Evolutionary conservation across 92 coral and sea anemone species (phyloP), one percentile per base, ranked within the genome.

Genomic region (Zoanthus sansibaricus): DNA sequence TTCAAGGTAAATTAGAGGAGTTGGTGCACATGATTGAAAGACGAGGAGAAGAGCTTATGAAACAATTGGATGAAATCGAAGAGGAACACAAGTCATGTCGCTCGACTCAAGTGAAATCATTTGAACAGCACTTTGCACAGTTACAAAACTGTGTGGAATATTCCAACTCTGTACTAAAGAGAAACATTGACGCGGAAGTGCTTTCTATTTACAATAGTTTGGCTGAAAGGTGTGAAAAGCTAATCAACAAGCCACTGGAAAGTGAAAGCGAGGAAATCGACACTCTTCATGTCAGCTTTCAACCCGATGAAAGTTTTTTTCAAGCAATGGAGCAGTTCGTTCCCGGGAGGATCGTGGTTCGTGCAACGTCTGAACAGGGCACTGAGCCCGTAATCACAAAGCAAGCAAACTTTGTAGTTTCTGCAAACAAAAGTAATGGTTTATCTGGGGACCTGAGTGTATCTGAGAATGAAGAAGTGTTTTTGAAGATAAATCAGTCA

Each of bases 281-380:
- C 30, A 66, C 25, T 54, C 47, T 80, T 66, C 85, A 67, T 18
- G 85, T 80, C 11, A 37, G 74, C 13, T 80, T 80, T 67, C 74
- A 80, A 80, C 58, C 85, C 67, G 85, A 80, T 45, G 85, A 80
- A 46, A 80, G 75, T 47, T 66, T 80, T 20, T 64, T 62, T 14
- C 85, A 80, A 67, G 85, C 75, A 13, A 62, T 80, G 62, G 75
- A 80, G 85, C 85, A 80, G 66, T 67, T 80, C 66, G 75, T 80
- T 45, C 85, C 85, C 85, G 85, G 85, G 75, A 46, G 85, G 45
- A 75, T 80, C 42, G 44, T 80, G 62, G 74, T 80, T 75, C 70
- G 85, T 67, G 46, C 85, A 18, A n/a, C 20, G 44, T 33, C 48
- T 7, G 84, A 62, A 11, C 44, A 46, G 14, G 59, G 45, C 46